Evolutionary conservation across 2,888 invertebrate genomes (phyloP).

Genomic region (Xestia c-nigrum): DNA sequence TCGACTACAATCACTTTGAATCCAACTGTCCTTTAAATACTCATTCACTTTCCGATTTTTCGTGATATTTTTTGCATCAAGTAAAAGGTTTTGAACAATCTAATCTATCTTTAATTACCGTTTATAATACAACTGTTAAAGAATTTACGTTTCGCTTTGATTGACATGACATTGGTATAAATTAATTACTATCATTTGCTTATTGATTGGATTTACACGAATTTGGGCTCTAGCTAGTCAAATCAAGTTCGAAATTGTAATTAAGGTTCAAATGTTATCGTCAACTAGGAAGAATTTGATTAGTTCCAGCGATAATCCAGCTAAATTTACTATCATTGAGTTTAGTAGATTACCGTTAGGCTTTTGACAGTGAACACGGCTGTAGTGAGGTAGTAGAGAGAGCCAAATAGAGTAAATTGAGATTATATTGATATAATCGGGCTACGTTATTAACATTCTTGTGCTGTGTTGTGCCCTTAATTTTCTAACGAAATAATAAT

Average conservation of each 20-base stretch:
- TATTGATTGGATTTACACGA: neutral
- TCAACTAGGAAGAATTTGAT: constrained; percentile 6
- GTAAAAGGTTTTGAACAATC: constrained; percentile 58
- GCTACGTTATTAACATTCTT: neutral
- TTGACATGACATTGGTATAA: constrained; percentile 19
- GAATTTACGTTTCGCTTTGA: constrained; percentile 28
- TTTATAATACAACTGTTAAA: constrained; percentile 25
- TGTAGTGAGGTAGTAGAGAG: neutral
- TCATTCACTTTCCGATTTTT: constrained; percentile 49
- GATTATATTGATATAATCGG: no score
- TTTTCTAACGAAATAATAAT: neutral
- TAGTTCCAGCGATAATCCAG: constrained; percentile 17
- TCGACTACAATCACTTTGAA: constrained; percentile 38
- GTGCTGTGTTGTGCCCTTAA: neutral
- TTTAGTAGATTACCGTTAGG: constrained; percentile 8
- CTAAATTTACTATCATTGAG: neutral
- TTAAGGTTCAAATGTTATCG: neutral
- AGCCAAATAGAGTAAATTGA: no score
- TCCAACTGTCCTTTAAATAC: constrained; percentile 65
- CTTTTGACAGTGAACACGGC: neutral
- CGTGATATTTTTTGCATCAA: constrained; percentile 39
- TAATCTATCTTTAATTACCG: constrained; percentile 57
- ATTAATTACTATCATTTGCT: constrained; percentile 19
- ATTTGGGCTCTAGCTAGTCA: constrained; percentile 11
- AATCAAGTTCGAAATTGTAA: constrained; percentile 1